Evolutionary conservation across 2,797 vertebrate species (phyloP).

Genomic region (Philypnodon macrostomus): DNA sequence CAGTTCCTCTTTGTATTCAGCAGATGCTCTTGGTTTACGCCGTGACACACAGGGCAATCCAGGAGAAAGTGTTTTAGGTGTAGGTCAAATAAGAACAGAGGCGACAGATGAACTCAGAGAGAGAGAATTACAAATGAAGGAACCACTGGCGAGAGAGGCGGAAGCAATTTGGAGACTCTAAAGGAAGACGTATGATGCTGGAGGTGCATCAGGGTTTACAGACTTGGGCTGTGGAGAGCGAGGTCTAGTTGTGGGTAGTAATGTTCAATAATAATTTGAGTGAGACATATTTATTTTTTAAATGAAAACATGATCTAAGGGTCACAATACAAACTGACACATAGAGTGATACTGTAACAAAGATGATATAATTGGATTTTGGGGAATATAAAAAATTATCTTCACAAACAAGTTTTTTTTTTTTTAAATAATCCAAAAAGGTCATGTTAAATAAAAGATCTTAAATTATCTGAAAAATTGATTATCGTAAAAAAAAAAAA

Average conservation of each 20-base stretch:
- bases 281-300: too few species aligned
- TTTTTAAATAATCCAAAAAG: too few species aligned
- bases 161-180: slow-evolving; percentile 55
- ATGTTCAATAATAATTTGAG: background rate
- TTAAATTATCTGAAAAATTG: too few species aligned
- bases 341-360: too few species aligned
- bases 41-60: slow-evolving; percentile 12
- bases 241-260: slow-evolving; percentile 20
- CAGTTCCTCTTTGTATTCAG: slow-evolving; percentile 49
- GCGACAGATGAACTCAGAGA: slow-evolving; percentile 13
- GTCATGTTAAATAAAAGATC: too few species aligned
- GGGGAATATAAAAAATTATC: too few species aligned
- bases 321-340: too few species aligned
- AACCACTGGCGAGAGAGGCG: slow-evolving; percentile 13
- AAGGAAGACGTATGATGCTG: slow-evolving; percentile 46
- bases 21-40: slow-evolving; percentile 7
- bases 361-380: too few species aligned
- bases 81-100: slow-evolving; percentile 39
- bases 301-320: too few species aligned
- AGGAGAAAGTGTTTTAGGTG: slow-evolving; percentile 29
- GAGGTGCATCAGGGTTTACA: slow-evolving; percentile 56
- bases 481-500: too few species aligned
- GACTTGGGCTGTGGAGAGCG: slow-evolving; percentile 19
- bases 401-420: too few species aligned
- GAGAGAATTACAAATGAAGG: slow-evolving; percentile 45